Conservation (phyloP, 2,113 vertebrate species). For the Camelus dromedarius region DNA sequence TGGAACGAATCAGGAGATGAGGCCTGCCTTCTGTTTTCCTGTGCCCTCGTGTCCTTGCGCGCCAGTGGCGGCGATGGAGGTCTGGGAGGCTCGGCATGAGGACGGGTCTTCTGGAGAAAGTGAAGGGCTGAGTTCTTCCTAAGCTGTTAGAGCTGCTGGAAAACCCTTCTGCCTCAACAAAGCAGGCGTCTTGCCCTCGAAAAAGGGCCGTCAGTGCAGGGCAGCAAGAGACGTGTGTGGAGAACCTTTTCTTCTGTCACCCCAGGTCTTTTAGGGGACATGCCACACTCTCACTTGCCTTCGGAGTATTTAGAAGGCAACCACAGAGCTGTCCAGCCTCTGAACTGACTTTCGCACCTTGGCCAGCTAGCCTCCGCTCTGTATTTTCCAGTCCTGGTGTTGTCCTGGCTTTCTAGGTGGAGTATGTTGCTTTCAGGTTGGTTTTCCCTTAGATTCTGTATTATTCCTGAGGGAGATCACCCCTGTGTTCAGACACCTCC, state of each 20-base stretch:
- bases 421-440: neutral
- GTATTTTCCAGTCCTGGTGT: neutral
- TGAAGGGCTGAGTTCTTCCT: neutral
- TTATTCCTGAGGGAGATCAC: neutral
- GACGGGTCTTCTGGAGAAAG: neutral
- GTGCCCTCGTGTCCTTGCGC: neutral
- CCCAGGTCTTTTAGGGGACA: neutral
- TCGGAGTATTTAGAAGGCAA: neutral
- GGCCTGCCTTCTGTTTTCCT: neutral
- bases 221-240: neutral
- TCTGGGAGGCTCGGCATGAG: neutral
- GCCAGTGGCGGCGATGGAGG: neutral
- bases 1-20: neutral
- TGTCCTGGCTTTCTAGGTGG: neutral
- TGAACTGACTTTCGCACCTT: neutral
- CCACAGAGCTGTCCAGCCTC: neutral
- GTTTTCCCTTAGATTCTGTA: neutral
- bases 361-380: neutral
- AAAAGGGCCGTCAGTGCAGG: neutral
- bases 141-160: neutral
- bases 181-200: neutral
- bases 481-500: neutral
- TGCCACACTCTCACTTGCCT: neutral
- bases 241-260: neutral
- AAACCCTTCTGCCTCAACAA: slow-evolving; percentile 32